Percentiles rank a stretch among this genome's conserved stretches.
These are phyloP conservation scores for Xestia rhomboidea DNA, from an alignment of 2,888 invertebrate genomes.

Conservation along the genomic window DNA sequence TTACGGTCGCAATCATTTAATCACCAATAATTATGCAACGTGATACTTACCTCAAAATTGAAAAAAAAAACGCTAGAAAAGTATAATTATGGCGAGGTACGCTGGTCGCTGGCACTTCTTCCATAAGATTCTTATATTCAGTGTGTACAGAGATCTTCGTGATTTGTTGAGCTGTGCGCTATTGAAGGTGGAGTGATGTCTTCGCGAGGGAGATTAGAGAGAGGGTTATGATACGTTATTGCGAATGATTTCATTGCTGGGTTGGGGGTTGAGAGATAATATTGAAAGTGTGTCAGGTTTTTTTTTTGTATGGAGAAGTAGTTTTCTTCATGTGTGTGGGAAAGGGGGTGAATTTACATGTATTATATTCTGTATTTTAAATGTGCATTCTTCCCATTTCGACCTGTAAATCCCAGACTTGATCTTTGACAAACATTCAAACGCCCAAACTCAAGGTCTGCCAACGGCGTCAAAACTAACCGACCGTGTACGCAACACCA, in stretches of 20 bases:
- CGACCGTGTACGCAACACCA: too few species aligned
- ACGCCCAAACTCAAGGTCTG: too few species aligned
- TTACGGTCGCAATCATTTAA: not conserved
- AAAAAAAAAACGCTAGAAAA: not conserved
- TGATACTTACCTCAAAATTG: not conserved
- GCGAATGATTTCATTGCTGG: conserved; percentile 46
- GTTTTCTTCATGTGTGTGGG: not conserved
- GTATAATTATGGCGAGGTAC: not conserved
- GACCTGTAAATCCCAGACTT: too few species aligned
- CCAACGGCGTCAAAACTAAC: too few species aligned
- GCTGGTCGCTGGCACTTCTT: not conserved
- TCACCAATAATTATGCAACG: not conserved
- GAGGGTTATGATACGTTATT: conserved; percentile 48
- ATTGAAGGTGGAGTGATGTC: conserved; percentile 34
- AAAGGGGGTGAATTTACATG: not conserved
- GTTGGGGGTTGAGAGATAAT: conserved; percentile 14
- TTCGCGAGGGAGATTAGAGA: conserved; percentile 39
- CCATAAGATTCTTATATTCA: conserved; percentile 42
- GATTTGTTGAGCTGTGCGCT: conserved; percentile 34
- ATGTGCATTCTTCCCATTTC: too few species aligned
- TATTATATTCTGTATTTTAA: too few species aligned
- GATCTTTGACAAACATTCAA: too few species aligned
- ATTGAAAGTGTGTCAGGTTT: conserved; percentile 25
- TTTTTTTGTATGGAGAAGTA: not conserved
- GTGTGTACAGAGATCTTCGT: conserved; percentile 32